Conservation (phyloP, 2,888 invertebrate species). For the Caenorhabditis doughertyi region DNA sequence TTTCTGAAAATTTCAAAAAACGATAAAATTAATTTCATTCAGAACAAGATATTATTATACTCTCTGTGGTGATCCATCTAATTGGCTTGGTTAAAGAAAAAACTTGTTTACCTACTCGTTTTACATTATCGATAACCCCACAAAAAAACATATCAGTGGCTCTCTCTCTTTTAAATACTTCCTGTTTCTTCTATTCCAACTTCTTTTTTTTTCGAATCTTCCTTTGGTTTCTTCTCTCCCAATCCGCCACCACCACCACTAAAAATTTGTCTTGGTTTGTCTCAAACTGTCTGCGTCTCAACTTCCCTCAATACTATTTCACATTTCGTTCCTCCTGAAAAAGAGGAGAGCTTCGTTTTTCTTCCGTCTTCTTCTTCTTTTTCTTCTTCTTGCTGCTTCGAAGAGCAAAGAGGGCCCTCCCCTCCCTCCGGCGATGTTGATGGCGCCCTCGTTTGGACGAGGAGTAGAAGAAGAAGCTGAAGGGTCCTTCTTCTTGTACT, state of each 20-base stretch:
- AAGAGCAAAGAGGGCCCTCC: conserved; percentile 3
- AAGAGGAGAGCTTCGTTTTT: not conserved
- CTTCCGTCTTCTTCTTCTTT: not conserved
- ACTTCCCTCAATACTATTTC: not conserved
- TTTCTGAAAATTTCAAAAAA: no score
- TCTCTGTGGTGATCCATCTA: no score
- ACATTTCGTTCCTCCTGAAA: not conserved
- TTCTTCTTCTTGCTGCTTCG: not conserved
- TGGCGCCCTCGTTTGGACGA: conserved; percentile 28
- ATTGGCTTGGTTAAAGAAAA: no score
- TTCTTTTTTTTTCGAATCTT: not conserved
- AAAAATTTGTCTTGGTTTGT: not conserved
- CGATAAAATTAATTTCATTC: no score
- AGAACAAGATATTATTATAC: no score
- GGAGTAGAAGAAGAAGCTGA: conserved; percentile 11
- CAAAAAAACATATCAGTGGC: no score
- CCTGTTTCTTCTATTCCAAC: no score
- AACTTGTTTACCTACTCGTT: no score
- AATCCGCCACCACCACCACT: not conserved
- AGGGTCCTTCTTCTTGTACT: conserved; percentile 19
- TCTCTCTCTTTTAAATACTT: no score
- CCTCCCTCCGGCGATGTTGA: conserved; percentile 39
- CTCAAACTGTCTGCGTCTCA: not conserved
- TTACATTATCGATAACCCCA: no score
- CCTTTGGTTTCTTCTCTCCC: not conserved